phyloP scores from a whole-genome alignment of 1,140 invertebrate genomes.

The Drosophila chauvacae region DNA sequence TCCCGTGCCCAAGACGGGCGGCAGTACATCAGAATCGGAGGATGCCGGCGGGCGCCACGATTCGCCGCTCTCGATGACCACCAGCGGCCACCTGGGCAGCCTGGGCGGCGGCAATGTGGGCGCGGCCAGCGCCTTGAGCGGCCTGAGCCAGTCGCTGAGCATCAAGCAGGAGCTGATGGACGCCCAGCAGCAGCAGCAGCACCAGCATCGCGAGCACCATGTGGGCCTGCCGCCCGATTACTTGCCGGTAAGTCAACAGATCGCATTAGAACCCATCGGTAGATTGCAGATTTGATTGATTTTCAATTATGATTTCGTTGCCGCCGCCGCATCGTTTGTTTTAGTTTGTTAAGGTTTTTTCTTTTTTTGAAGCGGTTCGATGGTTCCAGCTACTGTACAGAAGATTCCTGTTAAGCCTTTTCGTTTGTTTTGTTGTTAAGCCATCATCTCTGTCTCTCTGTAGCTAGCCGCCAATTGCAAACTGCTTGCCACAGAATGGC shows the following conservation, averaged over 20 bases:
- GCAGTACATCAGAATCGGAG: constrained; percentile 87
- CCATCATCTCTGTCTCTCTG: constrained; percentile 28
- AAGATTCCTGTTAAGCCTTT: constrained; percentile 52
- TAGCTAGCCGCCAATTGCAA: constrained; percentile 59
- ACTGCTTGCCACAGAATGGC: constrained; percentile 58
- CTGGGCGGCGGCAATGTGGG: constrained; percentile 75
- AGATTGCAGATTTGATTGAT: constrained; percentile 13
- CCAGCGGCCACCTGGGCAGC: constrained; percentile 74
- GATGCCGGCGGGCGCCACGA: constrained; percentile 86
- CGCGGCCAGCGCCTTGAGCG: constrained; percentile 66
- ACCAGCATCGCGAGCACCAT: constrained; percentile 78
- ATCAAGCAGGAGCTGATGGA: constrained; percentile 88
- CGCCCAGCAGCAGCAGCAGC: constrained; percentile 75
- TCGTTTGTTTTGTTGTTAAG: constrained; percentile 16
- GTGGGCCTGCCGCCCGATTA: constrained; percentile 78
- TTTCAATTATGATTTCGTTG: constrained; percentile 43
- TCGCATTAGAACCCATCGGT: not conserved
- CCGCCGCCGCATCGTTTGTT: constrained; percentile 48
- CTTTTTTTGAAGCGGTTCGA: constrained; percentile 85
- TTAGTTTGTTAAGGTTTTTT: constrained; percentile 85
- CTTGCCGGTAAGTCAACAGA: constrained; percentile 84
- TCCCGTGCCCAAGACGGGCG: constrained; percentile 87
- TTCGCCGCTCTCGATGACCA: constrained; percentile 84
- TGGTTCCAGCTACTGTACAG: constrained; percentile 79
- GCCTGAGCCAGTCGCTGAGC: constrained; percentile 85